Evolutionary conservation across 1,140 invertebrate genomes (phyloP).

Genomic region (Zaprionus capensis): DNA sequence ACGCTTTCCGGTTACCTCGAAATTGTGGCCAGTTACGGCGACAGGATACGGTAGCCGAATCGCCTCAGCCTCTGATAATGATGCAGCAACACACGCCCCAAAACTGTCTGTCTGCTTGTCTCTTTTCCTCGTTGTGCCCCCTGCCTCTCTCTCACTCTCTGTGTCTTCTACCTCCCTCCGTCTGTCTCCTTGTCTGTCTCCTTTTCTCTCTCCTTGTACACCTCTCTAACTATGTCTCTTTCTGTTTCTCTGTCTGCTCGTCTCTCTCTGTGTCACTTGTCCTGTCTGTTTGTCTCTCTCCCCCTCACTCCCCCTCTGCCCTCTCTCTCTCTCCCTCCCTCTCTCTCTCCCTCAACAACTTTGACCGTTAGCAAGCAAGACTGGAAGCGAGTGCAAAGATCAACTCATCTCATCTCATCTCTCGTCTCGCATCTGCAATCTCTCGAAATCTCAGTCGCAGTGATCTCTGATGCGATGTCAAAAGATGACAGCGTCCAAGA

Average conservation of each 20-base stretch:
- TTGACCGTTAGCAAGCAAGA: constrained; percentile 2
- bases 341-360: neutral
- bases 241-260: too few species aligned
- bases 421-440: neutral
- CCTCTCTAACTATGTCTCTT: too few species aligned
- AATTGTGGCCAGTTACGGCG: constrained; percentile 2
- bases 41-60: constrained; percentile 12
- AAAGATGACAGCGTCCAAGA: constrained; percentile 68
- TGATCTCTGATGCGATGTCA: constrained; percentile 70
- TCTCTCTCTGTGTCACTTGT: neutral
- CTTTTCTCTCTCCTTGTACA: too few species aligned
- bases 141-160: too few species aligned
- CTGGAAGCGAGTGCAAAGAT: constrained; percentile 6
- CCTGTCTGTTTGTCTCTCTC: too few species aligned
- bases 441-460: constrained; percentile 8
- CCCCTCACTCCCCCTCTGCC: neutral
- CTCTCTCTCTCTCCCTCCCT: neutral
- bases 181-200: too few species aligned
- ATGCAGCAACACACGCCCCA: neutral
- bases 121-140: neutral
- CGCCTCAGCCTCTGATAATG: neutral
- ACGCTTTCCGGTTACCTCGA: constrained; percentile 4
- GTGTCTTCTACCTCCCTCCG: neutral
- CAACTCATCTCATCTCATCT: neutral
- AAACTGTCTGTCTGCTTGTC: neutral